Percentiles rank a stretch among this genome's conserved stretches.
Evolutionary conservation across 2,113 vertebrate species (phyloP).

Genomic region (Gobius niger): DNA sequence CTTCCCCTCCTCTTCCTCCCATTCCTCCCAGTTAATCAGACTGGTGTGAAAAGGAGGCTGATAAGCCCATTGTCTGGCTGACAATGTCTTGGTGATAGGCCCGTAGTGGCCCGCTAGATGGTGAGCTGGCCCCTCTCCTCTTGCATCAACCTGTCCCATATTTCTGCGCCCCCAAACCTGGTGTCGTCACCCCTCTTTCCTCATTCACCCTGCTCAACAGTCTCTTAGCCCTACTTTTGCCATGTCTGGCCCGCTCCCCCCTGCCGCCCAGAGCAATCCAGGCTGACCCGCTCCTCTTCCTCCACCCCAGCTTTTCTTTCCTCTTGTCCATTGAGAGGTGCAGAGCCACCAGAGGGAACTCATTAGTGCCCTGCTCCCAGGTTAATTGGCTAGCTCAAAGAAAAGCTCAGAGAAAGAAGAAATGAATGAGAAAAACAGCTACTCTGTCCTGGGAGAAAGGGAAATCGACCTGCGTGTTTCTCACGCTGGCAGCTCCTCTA

Average conservation of each 20-base stretch:
- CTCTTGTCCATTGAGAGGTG: constrained; percentile 66
- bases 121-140: constrained; percentile 58
- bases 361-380: constrained; percentile 83
- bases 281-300: constrained; percentile 56
- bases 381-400: constrained; percentile 80
- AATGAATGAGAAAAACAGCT: constrained; percentile 72
- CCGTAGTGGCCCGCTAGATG: constrained; percentile 79
- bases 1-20: constrained; percentile 76
- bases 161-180: constrained; percentile 44
- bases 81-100: constrained; percentile 89
- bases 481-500: constrained; percentile 73
- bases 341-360: constrained; percentile 81
- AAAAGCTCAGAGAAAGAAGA: constrained; percentile 68
- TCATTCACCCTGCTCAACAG: constrained; percentile 58
- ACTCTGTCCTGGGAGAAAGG: constrained; percentile 69
- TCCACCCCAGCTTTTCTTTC: constrained; percentile 46
- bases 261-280: constrained; percentile 43
- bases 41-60: constrained; percentile 91
- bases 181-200: constrained; percentile 33
- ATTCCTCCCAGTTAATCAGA: constrained; percentile 91
- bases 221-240: constrained; percentile 56
- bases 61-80: constrained; percentile 92
- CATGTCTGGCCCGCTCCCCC: constrained; percentile 38
- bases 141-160: constrained; percentile 62
- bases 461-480: constrained; percentile 79